phyloP scores from a whole-genome alignment of 2,797 vertebrate genomes.

The Mycteria americana region DNA sequence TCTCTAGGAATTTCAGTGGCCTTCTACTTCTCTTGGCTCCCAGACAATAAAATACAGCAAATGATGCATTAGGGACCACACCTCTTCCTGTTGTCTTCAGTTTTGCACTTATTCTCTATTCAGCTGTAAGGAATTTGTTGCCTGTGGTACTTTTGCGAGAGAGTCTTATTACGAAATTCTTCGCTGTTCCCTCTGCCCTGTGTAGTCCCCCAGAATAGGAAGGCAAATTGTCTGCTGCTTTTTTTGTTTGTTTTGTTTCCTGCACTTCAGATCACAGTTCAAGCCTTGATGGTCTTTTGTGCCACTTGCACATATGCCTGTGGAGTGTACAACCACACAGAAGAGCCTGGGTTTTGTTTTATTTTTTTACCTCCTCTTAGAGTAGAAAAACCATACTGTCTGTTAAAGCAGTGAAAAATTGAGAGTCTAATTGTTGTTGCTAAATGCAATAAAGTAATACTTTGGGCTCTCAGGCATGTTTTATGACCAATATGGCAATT shows the following conservation, averaged over 20 bases:
- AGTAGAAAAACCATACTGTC: neutral
- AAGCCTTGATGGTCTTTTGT: neutral
- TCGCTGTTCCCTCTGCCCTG: neutral
- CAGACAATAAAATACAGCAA: neutral
- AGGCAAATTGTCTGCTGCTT: neutral
- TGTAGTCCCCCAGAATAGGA: neutral
- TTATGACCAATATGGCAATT: conserved; percentile 27
- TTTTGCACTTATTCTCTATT: neutral
- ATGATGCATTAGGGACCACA: neutral
- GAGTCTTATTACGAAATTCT: neutral
- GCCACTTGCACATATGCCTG: neutral
- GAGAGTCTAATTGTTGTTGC: neutral
- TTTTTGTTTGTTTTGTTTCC: neutral
- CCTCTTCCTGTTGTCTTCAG: conserved; percentile 20
- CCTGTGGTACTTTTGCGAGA: neutral
- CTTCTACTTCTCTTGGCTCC: conserved; percentile 1
- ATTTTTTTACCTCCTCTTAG: neutral
- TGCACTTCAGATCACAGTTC: neutral
- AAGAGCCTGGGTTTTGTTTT: neutral
- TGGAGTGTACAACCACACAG: rapidly evolving
- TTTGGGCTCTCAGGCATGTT: neutral
- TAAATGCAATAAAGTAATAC: conserved; percentile 11
- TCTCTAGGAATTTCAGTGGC: neutral
- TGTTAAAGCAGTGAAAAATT: neutral
- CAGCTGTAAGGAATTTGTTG: conserved; percentile 28